Percentiles rank a stretch among this genome's conserved stretches.
These are phyloP conservation scores for Coelinius sp. DNA, from an alignment of 2,888 invertebrate genomes.

Conservation along the genomic window DNA sequence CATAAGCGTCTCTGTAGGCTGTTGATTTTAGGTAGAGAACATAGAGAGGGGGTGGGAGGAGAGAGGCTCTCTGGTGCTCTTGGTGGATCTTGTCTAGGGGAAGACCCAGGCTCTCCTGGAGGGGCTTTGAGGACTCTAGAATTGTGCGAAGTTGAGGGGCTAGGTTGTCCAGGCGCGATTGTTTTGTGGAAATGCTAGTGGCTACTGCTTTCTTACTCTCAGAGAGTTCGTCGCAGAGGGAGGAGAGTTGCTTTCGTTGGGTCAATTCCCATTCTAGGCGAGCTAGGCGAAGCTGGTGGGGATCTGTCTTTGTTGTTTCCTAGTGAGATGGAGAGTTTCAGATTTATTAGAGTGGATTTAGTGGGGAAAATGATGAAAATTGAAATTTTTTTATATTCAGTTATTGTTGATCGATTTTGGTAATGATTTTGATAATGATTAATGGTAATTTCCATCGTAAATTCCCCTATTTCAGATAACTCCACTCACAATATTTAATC, in stretches of 20 bases:
- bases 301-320: constrained; percentile 79
- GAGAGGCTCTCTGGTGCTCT: constrained; percentile 81
- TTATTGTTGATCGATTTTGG: no score
- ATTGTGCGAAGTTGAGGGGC: constrained; percentile 83
- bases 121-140: constrained; percentile 86
- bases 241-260: constrained; percentile 87
- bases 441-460: no score
- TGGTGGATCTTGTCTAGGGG: constrained; percentile 84
- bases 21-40: constrained; percentile 88
- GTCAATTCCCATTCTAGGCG: constrained; percentile 93
- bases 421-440: no score
- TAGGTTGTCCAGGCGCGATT: constrained; percentile 84
- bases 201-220: constrained; percentile 84
- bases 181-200: constrained; percentile 81
- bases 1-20: constrained; percentile 86
- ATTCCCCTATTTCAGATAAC: no score
- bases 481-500: no score
- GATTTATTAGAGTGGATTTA: neutral
- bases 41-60: constrained; percentile 87
- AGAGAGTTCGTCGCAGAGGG: constrained; percentile 82
- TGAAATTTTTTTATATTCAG: no score
- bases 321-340: constrained; percentile 59
- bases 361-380: neutral
- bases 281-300: constrained; percentile 87
- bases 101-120: constrained; percentile 89